Evolutionary conservation across 2,113 vertebrate genomes (phyloP).

Genomic region (Elaphurus davidianus): DNA sequence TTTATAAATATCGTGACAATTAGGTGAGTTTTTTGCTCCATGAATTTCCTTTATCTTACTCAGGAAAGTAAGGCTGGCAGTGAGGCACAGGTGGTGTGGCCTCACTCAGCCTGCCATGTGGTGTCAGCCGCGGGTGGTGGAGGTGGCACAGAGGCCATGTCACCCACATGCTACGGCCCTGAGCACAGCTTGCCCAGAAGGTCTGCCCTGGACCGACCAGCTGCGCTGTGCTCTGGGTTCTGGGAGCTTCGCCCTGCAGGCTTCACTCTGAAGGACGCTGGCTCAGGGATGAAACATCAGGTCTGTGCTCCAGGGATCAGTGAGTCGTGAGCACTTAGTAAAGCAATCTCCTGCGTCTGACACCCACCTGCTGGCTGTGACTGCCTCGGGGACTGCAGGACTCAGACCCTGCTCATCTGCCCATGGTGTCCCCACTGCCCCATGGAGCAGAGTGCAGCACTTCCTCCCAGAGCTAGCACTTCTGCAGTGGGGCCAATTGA

Average conservation of each 20-base stretch:
- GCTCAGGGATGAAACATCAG: too few relatives aligned
- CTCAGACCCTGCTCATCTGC: not conserved
- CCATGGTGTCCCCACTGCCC: not conserved
- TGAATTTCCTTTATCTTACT: not conserved
- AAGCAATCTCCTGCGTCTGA: not conserved
- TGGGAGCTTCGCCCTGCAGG: not conserved
- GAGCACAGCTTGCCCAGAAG: too few relatives aligned
- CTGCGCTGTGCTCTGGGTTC: not conserved
- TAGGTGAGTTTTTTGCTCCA: not conserved
- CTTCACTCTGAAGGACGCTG: not conserved
- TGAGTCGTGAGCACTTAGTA: not conserved
- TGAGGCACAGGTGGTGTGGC: rapidly evolving
- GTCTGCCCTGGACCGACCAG: not conserved
- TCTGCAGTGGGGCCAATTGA: rapidly evolving
- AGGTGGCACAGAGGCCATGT: not conserved
- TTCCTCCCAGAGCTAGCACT: rapidly evolving
- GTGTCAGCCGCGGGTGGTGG: not conserved
- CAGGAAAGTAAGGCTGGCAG: not conserved
- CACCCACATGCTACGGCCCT: rapidly evolving
- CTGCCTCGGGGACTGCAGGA: rapidly evolving
- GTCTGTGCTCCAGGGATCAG: not conserved
- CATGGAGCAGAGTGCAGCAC: rapidly evolving
- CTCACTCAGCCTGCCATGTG: rapidly evolving
- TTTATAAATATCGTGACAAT: not conserved
- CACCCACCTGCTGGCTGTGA: not conserved